Evolutionary conservation across 2,113 vertebrate genomes (phyloP).

Genomic region (Tachycineta bicolor): DNA sequence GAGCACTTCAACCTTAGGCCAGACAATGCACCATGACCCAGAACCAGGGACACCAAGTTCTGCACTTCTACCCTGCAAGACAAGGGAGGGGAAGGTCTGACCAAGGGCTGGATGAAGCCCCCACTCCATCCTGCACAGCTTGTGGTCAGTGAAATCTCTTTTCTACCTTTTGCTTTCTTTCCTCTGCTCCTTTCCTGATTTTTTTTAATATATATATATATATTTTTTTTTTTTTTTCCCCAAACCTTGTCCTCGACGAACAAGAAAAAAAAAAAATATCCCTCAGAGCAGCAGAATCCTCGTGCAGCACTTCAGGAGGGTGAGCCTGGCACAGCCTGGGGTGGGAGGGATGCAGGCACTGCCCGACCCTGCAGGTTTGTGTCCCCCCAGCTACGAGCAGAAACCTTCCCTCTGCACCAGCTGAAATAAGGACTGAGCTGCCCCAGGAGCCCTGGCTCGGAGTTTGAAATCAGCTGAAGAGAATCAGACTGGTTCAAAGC

Average conservation of each 20-base stretch:
- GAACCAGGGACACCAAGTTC: not conserved
- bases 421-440: not conserved
- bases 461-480: not conserved
- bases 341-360: not conserved
- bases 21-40: not conserved
- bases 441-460: not conserved
- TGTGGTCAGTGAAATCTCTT: not conserved
- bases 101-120: not conserved
- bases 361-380: not conserved
- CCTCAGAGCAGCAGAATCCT: not conserved
- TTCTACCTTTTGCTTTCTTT: not conserved
- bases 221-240: too few species aligned
- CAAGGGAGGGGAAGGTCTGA: not conserved
- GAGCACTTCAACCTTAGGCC: not conserved
- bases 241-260: not conserved
- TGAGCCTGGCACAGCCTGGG: not conserved
- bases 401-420: not conserved
- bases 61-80: not conserved
- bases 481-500: not conserved
- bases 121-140: not conserved
- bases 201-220: too few species aligned
- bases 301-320: rapidly evolving
- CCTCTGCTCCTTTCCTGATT: not conserved
- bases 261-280: not conserved
- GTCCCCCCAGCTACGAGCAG: not conserved